A percentile compares a stretch with the other conserved stretches of the same genome.
Evolutionary conservation across 2,888 invertebrate species (phyloP).

Genomic region (Pandemis corylana): DNA sequence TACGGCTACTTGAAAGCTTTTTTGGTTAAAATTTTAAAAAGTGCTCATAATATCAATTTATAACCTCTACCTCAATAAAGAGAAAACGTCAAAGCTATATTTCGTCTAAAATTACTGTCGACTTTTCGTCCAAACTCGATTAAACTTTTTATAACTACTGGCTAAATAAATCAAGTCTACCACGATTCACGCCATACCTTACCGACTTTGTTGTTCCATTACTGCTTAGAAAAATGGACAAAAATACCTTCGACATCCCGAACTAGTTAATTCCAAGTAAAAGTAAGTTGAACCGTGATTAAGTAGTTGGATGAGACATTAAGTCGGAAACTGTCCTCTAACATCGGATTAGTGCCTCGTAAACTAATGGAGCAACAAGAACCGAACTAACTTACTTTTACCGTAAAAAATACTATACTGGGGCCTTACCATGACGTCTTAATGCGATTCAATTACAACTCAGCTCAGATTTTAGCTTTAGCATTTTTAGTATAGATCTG

Average conservation of each 20-base stretch:
- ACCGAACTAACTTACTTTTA: background rate
- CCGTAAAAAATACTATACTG: background rate
- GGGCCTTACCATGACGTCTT: too few species aligned
- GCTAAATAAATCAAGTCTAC: slow-evolving; percentile 1
- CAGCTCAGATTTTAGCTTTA: too few species aligned
- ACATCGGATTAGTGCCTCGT: slow-evolving; percentile 7
- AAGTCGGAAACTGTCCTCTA: slow-evolving; percentile 38
- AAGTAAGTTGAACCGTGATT: slow-evolving; percentile 31
- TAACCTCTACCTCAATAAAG: background rate
- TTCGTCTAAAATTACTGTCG: too few species aligned
- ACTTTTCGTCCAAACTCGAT: too few species aligned
- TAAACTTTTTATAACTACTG: background rate
- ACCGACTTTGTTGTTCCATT: slow-evolving; percentile 3
- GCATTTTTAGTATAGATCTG: too few species aligned
- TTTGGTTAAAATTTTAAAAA: too few species aligned
- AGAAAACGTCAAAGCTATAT: too few species aligned
- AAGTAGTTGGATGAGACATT: slow-evolving; percentile 15
- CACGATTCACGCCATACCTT: background rate
- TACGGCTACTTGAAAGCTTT: too few species aligned
- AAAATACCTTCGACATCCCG: background rate
- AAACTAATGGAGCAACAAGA: background rate
- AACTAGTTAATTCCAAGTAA: slow-evolving; percentile 22
- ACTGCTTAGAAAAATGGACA: slow-evolving; percentile 5
- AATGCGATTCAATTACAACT: too few species aligned
- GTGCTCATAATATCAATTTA: too few species aligned